Conservation (phyloP, 2,888 invertebrate genomes). For the Mimachlamys varia region DNA sequence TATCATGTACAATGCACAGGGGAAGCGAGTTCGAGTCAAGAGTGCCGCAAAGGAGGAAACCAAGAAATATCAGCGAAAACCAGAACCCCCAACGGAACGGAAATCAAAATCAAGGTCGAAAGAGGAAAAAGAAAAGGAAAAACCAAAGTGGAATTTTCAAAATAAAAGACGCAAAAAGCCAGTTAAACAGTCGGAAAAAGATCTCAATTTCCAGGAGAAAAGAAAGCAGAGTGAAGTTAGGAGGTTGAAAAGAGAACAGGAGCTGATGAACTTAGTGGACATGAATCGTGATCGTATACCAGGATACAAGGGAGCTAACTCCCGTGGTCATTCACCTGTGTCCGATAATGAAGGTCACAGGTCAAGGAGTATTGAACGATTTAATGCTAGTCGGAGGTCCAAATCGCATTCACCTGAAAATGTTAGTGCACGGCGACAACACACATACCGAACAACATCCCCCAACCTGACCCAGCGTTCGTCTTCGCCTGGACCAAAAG, state of each 20-base stretch:
- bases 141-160: slow-evolving; percentile 73
- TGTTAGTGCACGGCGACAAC: neutral
- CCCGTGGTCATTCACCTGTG: slow-evolving; percentile 57
- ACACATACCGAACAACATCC: neutral
- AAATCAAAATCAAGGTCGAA: slow-evolving; percentile 43
- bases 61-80: slow-evolving; percentile 47
- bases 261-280: slow-evolving; percentile 74
- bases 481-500: slow-evolving; percentile 36
- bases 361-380: slow-evolving; percentile 55
- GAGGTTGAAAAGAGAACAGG: slow-evolving; percentile 68
- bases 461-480: neutral
- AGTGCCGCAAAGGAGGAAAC: slow-evolving; percentile 65
- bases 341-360: slow-evolving; percentile 60
- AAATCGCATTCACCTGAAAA: slow-evolving; percentile 61
- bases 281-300: slow-evolving; percentile 72
- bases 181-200: slow-evolving; percentile 77
- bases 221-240: slow-evolving; percentile 65
- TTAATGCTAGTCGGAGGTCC: slow-evolving; percentile 51
- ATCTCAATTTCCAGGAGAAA: slow-evolving; percentile 73
- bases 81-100: slow-evolving; percentile 36
- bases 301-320: slow-evolving; percentile 47
- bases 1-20: slow-evolving; percentile 67
- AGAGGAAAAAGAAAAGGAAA: slow-evolving; percentile 54
- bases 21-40: slow-evolving; percentile 70
- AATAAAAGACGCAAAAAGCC: slow-evolving; percentile 64